phyloP scores from a whole-genome alignment of 2,797 vertebrate genomes.

The Mus spretus region DNA sequence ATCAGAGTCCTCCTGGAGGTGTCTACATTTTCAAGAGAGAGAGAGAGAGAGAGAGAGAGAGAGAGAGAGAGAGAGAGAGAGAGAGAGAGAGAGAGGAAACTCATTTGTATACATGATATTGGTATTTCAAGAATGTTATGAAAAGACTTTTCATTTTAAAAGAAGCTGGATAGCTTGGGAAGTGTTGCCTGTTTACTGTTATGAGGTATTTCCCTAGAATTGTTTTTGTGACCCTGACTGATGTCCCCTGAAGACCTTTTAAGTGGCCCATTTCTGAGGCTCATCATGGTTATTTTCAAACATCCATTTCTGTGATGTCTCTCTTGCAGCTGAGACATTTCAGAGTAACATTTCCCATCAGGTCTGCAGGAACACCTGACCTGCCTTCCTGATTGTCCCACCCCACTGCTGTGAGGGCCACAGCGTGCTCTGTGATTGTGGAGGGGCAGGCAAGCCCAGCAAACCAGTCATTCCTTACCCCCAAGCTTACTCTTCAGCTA shows the following conservation, averaged over 20 bases:
- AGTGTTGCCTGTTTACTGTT: conserved; percentile 21
- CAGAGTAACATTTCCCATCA: conserved; percentile 79
- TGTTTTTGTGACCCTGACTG: background rate
- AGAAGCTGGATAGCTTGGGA: background rate
- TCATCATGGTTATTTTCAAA: conserved; percentile 75
- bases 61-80: no score
- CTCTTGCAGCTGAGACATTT: conserved; percentile 65
- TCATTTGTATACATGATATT: background rate
- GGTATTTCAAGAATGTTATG: background rate
- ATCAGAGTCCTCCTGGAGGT: background rate
- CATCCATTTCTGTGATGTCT: conserved; percentile 64
- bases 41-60: no score
- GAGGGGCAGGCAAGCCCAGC: background rate
- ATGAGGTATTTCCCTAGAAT: background rate
- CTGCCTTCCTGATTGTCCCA: background rate
- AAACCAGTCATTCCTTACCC: background rate
- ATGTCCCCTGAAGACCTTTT: conserved; percentile 54
- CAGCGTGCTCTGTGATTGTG: background rate
- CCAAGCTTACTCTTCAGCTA: conserved; percentile 26
- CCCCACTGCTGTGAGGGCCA: background rate
- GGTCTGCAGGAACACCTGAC: conserved; percentile 50
- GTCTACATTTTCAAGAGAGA: conserved; percentile 20
- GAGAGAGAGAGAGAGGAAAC: background rate
- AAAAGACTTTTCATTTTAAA: conserved; percentile 54
- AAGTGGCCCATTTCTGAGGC: conserved; percentile 66